These are phyloP conservation scores for Neogobius melanostomus DNA, from an alignment of 2,113 vertebrate genomes.

Conservation along the genomic window DNA sequence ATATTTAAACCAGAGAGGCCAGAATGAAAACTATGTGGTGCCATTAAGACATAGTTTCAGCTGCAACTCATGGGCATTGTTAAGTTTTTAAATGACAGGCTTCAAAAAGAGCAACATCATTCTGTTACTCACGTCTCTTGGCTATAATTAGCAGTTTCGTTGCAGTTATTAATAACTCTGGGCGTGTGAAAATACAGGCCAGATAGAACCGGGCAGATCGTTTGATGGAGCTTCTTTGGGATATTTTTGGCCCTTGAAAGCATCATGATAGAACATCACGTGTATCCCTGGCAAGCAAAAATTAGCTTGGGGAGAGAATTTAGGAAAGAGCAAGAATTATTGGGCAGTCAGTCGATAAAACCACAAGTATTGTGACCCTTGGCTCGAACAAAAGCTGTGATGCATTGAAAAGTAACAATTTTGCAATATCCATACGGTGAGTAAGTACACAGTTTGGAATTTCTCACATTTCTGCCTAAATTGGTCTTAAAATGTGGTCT, in stretches of 20 bases:
- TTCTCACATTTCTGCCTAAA: too few species aligned
- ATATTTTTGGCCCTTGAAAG: slow-evolving; percentile 40
- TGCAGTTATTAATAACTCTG: not conserved
- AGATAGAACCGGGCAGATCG: slow-evolving; percentile 26
- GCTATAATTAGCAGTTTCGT: not conserved
- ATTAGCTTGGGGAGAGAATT: not conserved
- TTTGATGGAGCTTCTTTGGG: slow-evolving; percentile 3
- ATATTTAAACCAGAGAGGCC: slow-evolving; percentile 1
- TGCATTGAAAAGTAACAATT: too few species aligned
- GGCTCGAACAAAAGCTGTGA: too few species aligned
- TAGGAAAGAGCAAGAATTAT: not conserved
- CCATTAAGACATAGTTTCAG: slow-evolving; percentile 1
- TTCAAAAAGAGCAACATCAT: not conserved
- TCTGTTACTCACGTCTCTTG: not conserved
- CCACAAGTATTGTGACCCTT: not conserved
- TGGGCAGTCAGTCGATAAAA: not conserved
- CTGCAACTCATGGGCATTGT: not conserved
- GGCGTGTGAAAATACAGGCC: slow-evolving; percentile 1
- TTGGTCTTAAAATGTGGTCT: too few species aligned
- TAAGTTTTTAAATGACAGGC: not conserved
- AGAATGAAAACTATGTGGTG: slow-evolving; percentile 1
- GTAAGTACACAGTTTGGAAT: too few species aligned
- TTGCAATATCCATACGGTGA: too few species aligned
- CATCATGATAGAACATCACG: slow-evolving; percentile 17
- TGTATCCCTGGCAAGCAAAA: slow-evolving; percentile 5